These are phyloP conservation scores for Nyleta sp. DNA, from an alignment of 2,888 invertebrate species.

Conservation along the genomic window DNA sequence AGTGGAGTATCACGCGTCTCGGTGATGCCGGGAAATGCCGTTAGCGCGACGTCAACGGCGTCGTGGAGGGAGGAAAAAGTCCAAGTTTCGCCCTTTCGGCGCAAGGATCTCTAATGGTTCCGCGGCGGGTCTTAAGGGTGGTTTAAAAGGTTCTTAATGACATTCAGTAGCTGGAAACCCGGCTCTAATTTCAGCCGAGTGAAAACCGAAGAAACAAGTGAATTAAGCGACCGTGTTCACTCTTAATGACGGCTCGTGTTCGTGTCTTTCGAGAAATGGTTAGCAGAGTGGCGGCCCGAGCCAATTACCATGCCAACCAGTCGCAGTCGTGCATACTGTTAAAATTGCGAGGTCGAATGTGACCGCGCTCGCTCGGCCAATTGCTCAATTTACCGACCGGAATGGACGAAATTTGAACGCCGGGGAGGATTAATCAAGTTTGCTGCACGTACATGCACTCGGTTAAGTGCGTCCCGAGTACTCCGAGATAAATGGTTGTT, in stretches of 20 bases:
- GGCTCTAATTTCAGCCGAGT: constrained; percentile 78
- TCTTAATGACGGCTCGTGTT: constrained; percentile 58
- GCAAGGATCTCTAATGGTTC: constrained; percentile 78
- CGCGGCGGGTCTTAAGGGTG: constrained; percentile 78
- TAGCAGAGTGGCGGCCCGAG: constrained; percentile 5
- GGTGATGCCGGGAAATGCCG: constrained; percentile 68
- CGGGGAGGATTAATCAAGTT: constrained; percentile 36
- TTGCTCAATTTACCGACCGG: constrained; percentile 13
- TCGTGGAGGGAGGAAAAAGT: constrained; percentile 71
- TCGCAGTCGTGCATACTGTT: neutral
- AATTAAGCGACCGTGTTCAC: constrained; percentile 72
- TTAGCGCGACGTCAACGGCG: constrained; percentile 68
- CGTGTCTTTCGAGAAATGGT: constrained; percentile 24
- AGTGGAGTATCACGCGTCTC: constrained; percentile 55
- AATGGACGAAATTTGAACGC: constrained; percentile 17
- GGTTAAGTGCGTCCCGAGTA: constrained; percentile 24
- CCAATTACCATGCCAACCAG: constrained; percentile 12
- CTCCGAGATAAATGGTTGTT: constrained; percentile 54
- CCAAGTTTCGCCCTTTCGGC: constrained; percentile 78
- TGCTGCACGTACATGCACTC: constrained; percentile 16
- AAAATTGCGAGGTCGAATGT: neutral
- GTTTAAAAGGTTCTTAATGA: constrained; percentile 82
- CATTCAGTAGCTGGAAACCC: constrained; percentile 75
- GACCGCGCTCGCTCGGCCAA: neutral
- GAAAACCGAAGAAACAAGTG: constrained; percentile 82